phyloP scores from a whole-genome alignment of 2,888 invertebrate genomes.

The Morpho achilles region DNA sequence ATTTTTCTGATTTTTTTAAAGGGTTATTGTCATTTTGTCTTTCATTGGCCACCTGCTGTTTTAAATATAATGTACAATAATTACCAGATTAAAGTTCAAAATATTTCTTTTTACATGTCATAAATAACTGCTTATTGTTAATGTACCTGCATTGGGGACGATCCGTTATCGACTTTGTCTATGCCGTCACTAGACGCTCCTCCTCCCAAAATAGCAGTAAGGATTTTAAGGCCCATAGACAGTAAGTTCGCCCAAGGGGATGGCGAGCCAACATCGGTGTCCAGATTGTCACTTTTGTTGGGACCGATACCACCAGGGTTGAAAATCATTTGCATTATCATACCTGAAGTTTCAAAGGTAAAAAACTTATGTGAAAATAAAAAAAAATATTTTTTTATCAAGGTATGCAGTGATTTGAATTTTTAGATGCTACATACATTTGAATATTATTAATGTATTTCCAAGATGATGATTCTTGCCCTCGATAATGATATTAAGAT shows the following conservation, averaged over 20 bases:
- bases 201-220: constrained; percentile 90
- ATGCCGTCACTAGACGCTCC: constrained; percentile 89
- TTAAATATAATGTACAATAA: constrained; percentile 27
- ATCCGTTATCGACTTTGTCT: constrained; percentile 94
- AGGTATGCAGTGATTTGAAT: no score
- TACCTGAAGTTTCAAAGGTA: constrained; percentile 60
- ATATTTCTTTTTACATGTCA: constrained; percentile 23
- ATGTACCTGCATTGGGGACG: constrained; percentile 92
- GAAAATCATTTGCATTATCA: constrained; percentile 93
- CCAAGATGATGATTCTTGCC: no score
- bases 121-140: constrained; percentile 14
- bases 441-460: no score
- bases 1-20: no score
- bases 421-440: no score
- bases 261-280: constrained; percentile 83
- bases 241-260: constrained; percentile 94
- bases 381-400: no score
- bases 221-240: constrained; percentile 90
- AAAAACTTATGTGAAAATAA: neutral
- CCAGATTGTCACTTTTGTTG: constrained; percentile 89
- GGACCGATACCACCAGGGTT: constrained; percentile 84
- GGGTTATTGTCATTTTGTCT: no score
- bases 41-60: no score
- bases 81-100: constrained; percentile 20
- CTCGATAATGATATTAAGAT: no score